phyloP scores from a whole-genome alignment of 2,888 invertebrate species.

The Lycaena phlaeas region DNA sequence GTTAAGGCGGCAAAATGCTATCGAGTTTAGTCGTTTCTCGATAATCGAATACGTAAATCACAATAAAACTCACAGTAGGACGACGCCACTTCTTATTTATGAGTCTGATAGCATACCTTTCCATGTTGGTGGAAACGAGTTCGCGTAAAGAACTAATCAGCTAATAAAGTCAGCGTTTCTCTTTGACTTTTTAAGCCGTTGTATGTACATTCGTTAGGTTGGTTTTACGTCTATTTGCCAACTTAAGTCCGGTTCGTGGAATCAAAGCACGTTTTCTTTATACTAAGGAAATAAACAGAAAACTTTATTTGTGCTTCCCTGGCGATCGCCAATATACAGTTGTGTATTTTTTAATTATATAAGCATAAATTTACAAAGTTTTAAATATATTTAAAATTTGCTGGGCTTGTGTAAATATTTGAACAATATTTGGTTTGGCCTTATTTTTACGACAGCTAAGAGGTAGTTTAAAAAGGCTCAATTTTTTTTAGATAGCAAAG shows the following conservation, averaged over 20 bases:
- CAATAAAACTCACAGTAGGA: slow-evolving; percentile 49
- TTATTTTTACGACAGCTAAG: too few relatives aligned
- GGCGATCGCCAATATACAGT: too few relatives aligned
- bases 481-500: too few relatives aligned
- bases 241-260: background rate
- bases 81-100: slow-evolving; percentile 45
- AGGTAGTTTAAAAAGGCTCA: too few relatives aligned
- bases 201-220: slow-evolving; percentile 2
- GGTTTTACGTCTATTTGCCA: slow-evolving; percentile 3
- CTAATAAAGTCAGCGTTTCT: slow-evolving; percentile 6
- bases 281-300: slow-evolving; percentile 2
- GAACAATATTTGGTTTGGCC: too few relatives aligned
- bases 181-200: slow-evolving; percentile 7
- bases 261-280: slow-evolving; percentile 3
- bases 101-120: slow-evolving; percentile 20
- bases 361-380: too few relatives aligned
- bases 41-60: slow-evolving; percentile 57
- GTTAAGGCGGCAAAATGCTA: slow-evolving; percentile 40
- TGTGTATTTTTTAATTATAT: too few relatives aligned
- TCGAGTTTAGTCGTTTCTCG: slow-evolving; percentile 46
- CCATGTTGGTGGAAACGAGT: too few relatives aligned
- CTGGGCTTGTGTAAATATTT: too few relatives aligned
- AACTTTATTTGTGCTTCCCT: too few relatives aligned
- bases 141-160: slow-evolving; percentile 9
- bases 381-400: too few relatives aligned